A percentile compares a stretch with the other conserved stretches of the same genome.
Conservation (phyloP, 2,888 invertebrate species). For the Microctonus hyperodae region DNA sequence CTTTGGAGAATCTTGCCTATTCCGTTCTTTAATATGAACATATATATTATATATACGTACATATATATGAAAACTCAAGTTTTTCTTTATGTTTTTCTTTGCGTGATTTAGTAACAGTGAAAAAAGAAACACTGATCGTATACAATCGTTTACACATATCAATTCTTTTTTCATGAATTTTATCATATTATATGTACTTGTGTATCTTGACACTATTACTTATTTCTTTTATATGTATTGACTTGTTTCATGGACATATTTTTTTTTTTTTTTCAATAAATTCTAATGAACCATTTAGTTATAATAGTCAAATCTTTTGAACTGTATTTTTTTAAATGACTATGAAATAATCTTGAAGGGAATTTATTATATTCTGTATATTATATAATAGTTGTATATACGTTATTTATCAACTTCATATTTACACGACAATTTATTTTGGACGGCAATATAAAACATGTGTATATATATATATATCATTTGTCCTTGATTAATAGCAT, state of each 20-base stretch:
- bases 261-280: neutral
- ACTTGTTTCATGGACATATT: conserved; percentile 3
- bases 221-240: conserved; percentile 3
- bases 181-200: neutral
- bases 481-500: neutral
- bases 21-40: neutral
- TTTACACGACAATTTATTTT: conserved; percentile 11
- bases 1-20: too few relatives aligned
- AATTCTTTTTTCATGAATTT: neutral
- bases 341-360: too few relatives aligned
- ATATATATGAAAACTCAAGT: neutral
- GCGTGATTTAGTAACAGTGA: neutral
- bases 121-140: neutral
- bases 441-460: conserved; percentile 38
- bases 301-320: neutral
- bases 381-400: neutral
- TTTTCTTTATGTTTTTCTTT: neutral
- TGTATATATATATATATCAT: conserved; percentile 6
- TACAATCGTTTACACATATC: neutral
- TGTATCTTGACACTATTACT: neutral
- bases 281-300: neutral
- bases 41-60: too few relatives aligned
- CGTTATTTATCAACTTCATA: neutral
- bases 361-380: too few relatives aligned
- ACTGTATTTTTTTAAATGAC: neutral